These are phyloP conservation scores for Phoenicopterus ruber DNA, from an alignment of 2,113 vertebrate genomes.

Conservation along the genomic window DNA sequence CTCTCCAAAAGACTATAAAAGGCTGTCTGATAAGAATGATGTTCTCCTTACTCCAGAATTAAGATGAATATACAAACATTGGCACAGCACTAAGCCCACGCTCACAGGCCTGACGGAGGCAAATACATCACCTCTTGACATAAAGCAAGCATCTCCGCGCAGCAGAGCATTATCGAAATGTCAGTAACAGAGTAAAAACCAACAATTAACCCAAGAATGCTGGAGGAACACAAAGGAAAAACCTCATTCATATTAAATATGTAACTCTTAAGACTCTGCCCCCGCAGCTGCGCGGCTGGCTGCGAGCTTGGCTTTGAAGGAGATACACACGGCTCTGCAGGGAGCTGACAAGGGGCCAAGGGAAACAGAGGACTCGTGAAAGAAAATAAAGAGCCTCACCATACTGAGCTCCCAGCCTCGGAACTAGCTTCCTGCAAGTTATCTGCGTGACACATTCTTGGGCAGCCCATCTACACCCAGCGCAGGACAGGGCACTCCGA, in stretches of 20 bases:
- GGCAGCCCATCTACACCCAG: not conserved
- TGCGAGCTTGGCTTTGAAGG: not conserved
- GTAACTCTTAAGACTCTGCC: not conserved
- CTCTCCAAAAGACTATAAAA: not conserved
- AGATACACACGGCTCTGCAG: rapidly evolving
- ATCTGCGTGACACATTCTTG: not conserved
- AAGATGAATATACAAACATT: not conserved
- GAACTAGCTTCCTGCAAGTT: not conserved
- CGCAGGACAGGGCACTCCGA: not conserved
- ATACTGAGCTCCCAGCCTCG: not conserved
- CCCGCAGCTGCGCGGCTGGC: not conserved
- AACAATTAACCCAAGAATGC: not conserved
- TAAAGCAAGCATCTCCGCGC: not conserved
- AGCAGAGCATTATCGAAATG: not conserved
- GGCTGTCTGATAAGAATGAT: not conserved
- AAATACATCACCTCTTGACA: not conserved
- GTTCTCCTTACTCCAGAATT: not conserved
- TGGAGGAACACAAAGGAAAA: not conserved
- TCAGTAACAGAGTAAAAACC: not conserved
- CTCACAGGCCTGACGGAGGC: not conserved
- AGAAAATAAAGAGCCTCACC: not conserved
- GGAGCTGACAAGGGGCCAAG: not conserved
- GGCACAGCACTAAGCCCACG: not conserved
- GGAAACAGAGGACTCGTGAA: not conserved
- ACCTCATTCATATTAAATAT: not conserved